Percentiles rank a stretch among this genome's conserved stretches.
phyloP scores from a whole-genome alignment of 2,888 invertebrate genomes.

The Resseliella maxima region DNA sequence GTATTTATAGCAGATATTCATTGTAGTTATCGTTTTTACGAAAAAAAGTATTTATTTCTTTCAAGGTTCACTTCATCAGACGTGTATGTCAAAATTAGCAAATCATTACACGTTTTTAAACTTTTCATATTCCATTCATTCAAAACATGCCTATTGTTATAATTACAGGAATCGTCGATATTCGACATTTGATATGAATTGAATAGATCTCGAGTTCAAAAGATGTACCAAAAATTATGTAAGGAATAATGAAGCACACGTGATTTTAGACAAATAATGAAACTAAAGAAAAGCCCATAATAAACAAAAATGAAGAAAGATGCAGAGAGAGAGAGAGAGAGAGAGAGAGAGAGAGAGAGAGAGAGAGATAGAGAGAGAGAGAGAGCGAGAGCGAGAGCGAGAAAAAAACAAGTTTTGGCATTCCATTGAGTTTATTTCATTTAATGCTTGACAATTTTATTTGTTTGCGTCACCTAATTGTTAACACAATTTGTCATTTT shows the following conservation, averaged over 20 bases:
- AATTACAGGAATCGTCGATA: slow-evolving; percentile 31
- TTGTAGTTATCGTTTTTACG: no score
- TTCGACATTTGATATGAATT: slow-evolving; percentile 47
- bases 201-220: slow-evolving; percentile 25
- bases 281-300: no score
- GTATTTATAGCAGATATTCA: no score
- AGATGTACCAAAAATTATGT: neutral
- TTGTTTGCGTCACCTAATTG: neutral
- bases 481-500: slow-evolving; percentile 7
- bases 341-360: no score
- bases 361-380: no score
- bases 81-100: no score
- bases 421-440: slow-evolving; percentile 6
- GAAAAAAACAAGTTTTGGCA: neutral
- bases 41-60: no score
- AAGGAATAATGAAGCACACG: neutral
- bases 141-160: neutral
- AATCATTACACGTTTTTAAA: neutral
- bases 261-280: no score
- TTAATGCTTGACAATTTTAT: neutral
- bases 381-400: no score
- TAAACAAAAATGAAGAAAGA: neutral
- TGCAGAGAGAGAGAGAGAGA: no score
- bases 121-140: neutral
- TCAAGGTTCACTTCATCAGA: no score